Conservation (phyloP, 2,888 invertebrate species). For the Tipula lateralis region DNA sequence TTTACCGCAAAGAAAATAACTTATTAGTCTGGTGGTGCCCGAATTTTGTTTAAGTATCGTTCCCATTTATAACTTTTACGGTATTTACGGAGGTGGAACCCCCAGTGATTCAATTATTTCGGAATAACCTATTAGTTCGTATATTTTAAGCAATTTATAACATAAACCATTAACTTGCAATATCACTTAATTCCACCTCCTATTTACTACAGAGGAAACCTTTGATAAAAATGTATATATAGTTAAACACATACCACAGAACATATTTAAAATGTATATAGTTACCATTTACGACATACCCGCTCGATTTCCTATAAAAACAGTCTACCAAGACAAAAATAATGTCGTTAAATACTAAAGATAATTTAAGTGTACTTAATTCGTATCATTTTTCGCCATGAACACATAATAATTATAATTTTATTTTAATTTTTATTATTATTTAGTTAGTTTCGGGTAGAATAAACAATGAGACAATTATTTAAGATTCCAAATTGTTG, state of each 20-base stretch:
- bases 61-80: too few relatives aligned
- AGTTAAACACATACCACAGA: background rate
- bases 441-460: background rate
- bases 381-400: background rate
- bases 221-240: too few relatives aligned
- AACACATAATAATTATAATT: constrained; percentile 1
- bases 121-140: too few relatives aligned
- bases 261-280: background rate
- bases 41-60: too few relatives aligned
- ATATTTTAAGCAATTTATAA: too few relatives aligned
- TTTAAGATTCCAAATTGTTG: background rate
- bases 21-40: too few relatives aligned
- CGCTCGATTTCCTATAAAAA: background rate
- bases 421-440: background rate
- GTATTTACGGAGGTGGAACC: too few relatives aligned
- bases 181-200: too few relatives aligned
- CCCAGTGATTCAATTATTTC: too few relatives aligned
- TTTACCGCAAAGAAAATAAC: too few relatives aligned
- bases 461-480: background rate
- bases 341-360: background rate
- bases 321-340: background rate
- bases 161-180: too few relatives aligned
- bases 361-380: background rate
- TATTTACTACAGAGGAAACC: too few relatives aligned
- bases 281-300: background rate